A percentile compares a stretch with the other conserved stretches of the same genome.
These are phyloP conservation scores for Arizona elegans DNA, from an alignment of 2,113 vertebrate genomes.

Conservation along the genomic window DNA sequence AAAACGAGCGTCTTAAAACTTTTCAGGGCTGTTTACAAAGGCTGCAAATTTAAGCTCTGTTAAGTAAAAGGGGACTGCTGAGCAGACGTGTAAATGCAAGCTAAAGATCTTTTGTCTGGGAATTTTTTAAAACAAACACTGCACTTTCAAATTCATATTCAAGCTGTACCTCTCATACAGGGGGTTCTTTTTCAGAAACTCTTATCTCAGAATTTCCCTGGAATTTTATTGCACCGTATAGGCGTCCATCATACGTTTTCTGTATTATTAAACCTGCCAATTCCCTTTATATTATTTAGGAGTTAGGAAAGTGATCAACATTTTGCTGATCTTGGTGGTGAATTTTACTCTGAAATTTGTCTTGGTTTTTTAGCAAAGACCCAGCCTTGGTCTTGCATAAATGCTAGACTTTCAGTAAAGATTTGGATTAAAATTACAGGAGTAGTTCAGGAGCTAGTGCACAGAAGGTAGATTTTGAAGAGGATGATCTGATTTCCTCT, in stretches of 20 bases:
- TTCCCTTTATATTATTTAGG: not conserved
- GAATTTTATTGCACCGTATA: not conserved
- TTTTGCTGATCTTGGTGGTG: not conserved
- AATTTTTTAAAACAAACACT: not conserved
- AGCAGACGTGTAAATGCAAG: not conserved
- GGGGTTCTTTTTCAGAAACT: not conserved
- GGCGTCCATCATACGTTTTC: not conserved
- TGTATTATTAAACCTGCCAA: not conserved
- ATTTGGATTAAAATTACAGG: not conserved
- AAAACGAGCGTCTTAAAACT: not conserved
- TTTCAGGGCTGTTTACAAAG: not conserved
- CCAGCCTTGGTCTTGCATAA: not conserved
- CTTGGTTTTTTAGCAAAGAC: no score
- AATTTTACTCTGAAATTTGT: not conserved
- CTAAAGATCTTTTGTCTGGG: no score
- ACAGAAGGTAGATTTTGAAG: not conserved
- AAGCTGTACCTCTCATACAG: not conserved
- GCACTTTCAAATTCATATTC: not conserved
- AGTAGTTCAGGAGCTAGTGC: not conserved
- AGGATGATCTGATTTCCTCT: not conserved
- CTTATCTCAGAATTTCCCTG: not conserved
- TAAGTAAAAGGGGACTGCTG: not conserved
- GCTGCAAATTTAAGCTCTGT: not conserved
- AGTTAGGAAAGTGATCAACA: not conserved
- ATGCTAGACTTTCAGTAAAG: not conserved